Conservation (phyloP, 2,888 invertebrate species). For the Dryobotodes eremita region DNA sequence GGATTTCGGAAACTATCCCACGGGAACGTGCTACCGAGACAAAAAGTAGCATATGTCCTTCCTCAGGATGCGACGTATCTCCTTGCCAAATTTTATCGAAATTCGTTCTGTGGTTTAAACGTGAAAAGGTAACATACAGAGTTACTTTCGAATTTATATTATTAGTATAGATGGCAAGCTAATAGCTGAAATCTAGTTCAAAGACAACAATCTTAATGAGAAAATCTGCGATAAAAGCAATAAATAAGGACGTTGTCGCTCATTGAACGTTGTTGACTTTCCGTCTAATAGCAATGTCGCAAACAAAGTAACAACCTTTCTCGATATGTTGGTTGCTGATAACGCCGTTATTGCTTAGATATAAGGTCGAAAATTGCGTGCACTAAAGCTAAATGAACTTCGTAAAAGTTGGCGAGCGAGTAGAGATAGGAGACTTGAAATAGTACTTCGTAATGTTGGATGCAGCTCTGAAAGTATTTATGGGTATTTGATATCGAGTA, state of each 20-base stretch:
- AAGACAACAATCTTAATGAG: slow-evolving; percentile 23
- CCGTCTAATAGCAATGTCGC: slow-evolving; percentile 42
- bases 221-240: slow-evolving; percentile 43
- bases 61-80: no score
- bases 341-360: slow-evolving; percentile 23
- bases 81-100: no score
- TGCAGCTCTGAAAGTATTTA: slow-evolving; percentile 41
- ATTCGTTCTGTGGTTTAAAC: no score
- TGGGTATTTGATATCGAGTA: slow-evolving; percentile 26
- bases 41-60: no score
- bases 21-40: no score
- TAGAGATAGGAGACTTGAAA: slow-evolving; percentile 38
- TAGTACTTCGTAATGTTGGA: slow-evolving; percentile 31
- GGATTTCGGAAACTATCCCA: no score
- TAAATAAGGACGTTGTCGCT: slow-evolving; percentile 41
- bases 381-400: slow-evolving; percentile 23
- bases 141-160: no score
- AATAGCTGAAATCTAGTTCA: slow-evolving; percentile 16
- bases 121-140: no score
- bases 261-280: slow-evolving; percentile 55
- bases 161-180: not conserved
- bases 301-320: slow-evolving; percentile 52
- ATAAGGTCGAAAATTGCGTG: slow-evolving; percentile 47
- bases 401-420: slow-evolving; percentile 15
- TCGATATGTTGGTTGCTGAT: slow-evolving; percentile 31